These are phyloP conservation scores for Ceratosolen solmsi DNA, from an alignment of 1,140 invertebrate genomes.

Conservation along the genomic window DNA sequence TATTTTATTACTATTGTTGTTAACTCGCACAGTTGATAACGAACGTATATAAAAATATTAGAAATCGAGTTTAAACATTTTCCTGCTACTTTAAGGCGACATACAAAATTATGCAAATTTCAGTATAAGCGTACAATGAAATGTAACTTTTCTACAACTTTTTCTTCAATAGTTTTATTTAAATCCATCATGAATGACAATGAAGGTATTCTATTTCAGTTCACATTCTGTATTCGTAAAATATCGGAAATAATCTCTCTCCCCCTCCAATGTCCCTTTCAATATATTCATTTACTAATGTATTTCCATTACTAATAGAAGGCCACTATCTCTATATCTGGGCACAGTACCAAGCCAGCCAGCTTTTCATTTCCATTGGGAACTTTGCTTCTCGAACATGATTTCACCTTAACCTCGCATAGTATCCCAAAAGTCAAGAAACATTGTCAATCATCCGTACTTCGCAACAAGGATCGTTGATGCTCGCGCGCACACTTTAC, in stretches of 20 bases:
- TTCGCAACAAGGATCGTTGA: constrained; percentile 13
- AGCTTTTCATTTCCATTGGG: constrained; percentile 34
- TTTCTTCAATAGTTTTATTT: too few relatives aligned
- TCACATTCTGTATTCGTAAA: not conserved
- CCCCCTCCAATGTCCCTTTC: not conserved
- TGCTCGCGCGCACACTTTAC: not conserved
- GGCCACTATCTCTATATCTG: constrained; percentile 24
- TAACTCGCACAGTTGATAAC: too few relatives aligned
- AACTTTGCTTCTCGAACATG: constrained; percentile 33
- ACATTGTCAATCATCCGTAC: constrained; percentile 41
- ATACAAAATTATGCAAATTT: too few relatives aligned
- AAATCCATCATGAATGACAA: too few relatives aligned
- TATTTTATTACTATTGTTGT: too few relatives aligned
- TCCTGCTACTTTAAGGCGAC: too few relatives aligned
- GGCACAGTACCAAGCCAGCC: not conserved
- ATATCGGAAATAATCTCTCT: constrained; percentile 18
- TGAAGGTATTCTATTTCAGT: not conserved
- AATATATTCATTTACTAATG: constrained; percentile 31
- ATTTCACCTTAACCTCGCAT: not conserved
- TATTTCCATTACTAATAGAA: constrained; percentile 28
- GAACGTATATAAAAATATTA: too few relatives aligned
- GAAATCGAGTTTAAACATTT: too few relatives aligned
- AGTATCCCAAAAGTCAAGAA: constrained; percentile 1
- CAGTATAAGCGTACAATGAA: too few relatives aligned
- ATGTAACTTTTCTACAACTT: too few relatives aligned